phyloP scores from a whole-genome alignment of 2,888 invertebrate genomes.

The Empis livida region DNA sequence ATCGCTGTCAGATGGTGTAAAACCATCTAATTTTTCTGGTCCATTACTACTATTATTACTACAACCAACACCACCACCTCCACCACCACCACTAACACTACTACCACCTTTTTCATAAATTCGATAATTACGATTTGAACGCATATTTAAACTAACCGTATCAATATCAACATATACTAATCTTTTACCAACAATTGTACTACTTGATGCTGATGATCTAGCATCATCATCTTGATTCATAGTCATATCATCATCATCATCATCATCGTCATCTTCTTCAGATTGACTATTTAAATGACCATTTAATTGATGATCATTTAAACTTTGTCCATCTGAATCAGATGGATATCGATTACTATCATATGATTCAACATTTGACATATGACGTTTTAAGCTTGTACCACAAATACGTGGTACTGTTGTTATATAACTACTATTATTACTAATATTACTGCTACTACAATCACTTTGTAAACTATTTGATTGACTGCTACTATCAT shows the following conservation, averaged over 20 bases:
- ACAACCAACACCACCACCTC: no score
- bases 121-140: conserved; percentile 8
- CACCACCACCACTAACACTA: no score
- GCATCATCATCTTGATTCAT: conserved; percentile 18
- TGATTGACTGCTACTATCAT: conserved; percentile 26
- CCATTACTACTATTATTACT: no score
- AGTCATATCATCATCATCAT: conserved; percentile 24
- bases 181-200: conserved; percentile 10
- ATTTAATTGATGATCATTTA: background rate
- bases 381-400: conserved; percentile 19
- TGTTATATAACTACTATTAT: conserved; percentile 3
- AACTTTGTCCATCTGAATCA: background rate
- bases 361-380: conserved; percentile 19
- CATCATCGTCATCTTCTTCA: conserved; percentile 9
- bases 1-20: background rate
- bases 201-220: conserved; percentile 18
- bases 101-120: conserved; percentile 3
- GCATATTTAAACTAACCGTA: background rate
- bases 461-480: conserved; percentile 4
- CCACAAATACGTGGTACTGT: conserved; percentile 17
- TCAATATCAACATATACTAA: conserved; percentile 35
- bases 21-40: background rate
- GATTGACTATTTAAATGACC: conserved; percentile 1
- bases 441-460: background rate
- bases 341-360: conserved; percentile 13